Base-by-base conservation (phyloP, 2,888 invertebrate genomes). In the Drosophila sordidula region DNA sequence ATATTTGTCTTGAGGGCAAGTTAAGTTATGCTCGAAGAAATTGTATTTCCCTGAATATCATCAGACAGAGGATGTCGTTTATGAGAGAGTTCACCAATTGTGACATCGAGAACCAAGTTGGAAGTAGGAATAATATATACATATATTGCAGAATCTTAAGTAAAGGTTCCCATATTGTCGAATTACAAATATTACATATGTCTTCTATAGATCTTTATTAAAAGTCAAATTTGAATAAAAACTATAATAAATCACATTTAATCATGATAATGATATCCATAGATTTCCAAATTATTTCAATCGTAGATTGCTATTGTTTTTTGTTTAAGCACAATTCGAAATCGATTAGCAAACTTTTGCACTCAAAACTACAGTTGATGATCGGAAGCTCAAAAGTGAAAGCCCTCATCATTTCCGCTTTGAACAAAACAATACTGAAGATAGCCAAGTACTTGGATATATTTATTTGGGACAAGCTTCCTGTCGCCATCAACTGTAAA, bases 391-490 rank as follows among this genome's bases (percentile, higher is more conserved):
- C 8, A 14, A 59, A 57, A 74, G 51, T 56, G 32, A 74, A 65
- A 61, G 56, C 26, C 51, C 41, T 47, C 29, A 46, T 11, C 16
- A 55, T 47, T 61, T 74, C 66, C 66, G 66, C 16, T 61, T 29
- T 34, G 32, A 6, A 44, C 26, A 39, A 49, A 45, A 39, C 29
- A 46, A 45, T 34, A 26, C 29, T 51, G n/a, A 26, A 46, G 51
- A 73, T 58, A 58, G 46, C 38, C 38, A 8, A 11, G 50, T 39
- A 42, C 58, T 42, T 38, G 26, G 12, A 56, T 51, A 47, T n/a
- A 41, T 34, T 63, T 72, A 82, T 79, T 55, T 82, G 65, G 86
- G 54, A 26, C 86, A 66, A 56, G 44, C 70, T 85, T 82, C 81
- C 81, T 85, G 83, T 61, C 62, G n/a, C 29, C 68, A 50, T 39